phyloP scores from a whole-genome alignment of 2,797 vertebrate species.

The Xiphorhynchus erythropygius region DNA sequence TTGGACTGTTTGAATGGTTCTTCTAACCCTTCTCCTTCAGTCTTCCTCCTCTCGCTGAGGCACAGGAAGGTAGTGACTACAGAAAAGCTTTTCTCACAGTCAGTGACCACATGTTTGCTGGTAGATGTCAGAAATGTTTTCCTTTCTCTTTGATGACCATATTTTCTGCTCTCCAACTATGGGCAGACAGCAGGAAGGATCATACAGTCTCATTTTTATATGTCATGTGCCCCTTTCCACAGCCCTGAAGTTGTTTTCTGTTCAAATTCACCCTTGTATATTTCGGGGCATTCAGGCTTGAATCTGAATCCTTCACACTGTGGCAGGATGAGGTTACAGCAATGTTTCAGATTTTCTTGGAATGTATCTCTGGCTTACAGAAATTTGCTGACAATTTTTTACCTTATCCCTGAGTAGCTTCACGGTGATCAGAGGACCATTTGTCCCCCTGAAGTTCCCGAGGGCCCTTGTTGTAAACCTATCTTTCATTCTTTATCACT shows the following conservation, averaged over 20 bases:
- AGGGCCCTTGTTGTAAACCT: not conserved
- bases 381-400: not conserved
- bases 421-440: not conserved
- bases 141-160: not conserved
- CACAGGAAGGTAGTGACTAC: not conserved
- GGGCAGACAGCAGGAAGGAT: not conserved
- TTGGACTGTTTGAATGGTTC: not conserved
- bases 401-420: not conserved
- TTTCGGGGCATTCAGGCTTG: not conserved
- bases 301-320: not conserved
- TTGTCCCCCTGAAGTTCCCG: slow-evolving; percentile 16
- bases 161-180: not conserved
- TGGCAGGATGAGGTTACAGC: not conserved
- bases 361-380: not conserved
- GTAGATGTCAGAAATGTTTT: not conserved
- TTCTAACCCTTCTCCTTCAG: not conserved
- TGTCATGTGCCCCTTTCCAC: not conserved
- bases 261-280: not conserved
- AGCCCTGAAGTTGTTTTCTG: not conserved
- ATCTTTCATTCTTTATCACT: slow-evolving; percentile 1
- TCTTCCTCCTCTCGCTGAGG: not conserved
- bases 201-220: not conserved
- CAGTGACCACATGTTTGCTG: not conserved
- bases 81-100: not conserved
- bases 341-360: not conserved